Conservation (phyloP, 2,113 vertebrate species). For the Cranoglanis bouderius region DNA sequence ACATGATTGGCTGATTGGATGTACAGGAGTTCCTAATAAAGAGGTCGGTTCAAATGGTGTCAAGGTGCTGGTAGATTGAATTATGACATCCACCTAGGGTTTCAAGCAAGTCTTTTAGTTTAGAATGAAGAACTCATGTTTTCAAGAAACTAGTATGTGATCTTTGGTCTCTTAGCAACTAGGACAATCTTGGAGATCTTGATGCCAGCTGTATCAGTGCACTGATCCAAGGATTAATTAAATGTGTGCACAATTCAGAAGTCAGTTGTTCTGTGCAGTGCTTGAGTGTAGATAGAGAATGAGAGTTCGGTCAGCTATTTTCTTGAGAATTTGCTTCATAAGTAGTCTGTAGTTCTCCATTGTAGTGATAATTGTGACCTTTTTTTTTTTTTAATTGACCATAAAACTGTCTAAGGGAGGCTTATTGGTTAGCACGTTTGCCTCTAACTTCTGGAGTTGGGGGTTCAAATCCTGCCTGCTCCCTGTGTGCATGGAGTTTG, state of each 20-base stretch:
- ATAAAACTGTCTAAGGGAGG: background rate
- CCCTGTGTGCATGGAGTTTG: too few species aligned
- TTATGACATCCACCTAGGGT: background rate
- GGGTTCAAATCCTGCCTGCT: too few species aligned
- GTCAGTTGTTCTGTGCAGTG: background rate
- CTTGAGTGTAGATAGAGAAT: background rate
- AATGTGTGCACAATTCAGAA: background rate
- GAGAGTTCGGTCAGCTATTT: background rate
- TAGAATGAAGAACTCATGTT: background rate
- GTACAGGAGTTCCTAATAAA: background rate
- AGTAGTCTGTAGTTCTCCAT: background rate
- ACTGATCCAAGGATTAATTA: background rate
- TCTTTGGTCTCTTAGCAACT: background rate
- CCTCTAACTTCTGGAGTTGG: too few species aligned
- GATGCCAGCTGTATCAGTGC: background rate
- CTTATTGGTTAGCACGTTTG: too few species aligned
- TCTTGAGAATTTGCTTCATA: background rate
- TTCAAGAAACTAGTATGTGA: background rate
- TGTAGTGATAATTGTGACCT: background rate
- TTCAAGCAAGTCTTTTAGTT: background rate
- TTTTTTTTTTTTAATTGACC: background rate
- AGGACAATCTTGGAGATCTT: background rate
- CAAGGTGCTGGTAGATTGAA: background rate
- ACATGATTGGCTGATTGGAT: background rate
- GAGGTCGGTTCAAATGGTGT: background rate